Percentiles rank a stretch among this genome's conserved stretches.
Conservation (phyloP, 2,113 vertebrate species). For the Ancistrus triradiatus region DNA sequence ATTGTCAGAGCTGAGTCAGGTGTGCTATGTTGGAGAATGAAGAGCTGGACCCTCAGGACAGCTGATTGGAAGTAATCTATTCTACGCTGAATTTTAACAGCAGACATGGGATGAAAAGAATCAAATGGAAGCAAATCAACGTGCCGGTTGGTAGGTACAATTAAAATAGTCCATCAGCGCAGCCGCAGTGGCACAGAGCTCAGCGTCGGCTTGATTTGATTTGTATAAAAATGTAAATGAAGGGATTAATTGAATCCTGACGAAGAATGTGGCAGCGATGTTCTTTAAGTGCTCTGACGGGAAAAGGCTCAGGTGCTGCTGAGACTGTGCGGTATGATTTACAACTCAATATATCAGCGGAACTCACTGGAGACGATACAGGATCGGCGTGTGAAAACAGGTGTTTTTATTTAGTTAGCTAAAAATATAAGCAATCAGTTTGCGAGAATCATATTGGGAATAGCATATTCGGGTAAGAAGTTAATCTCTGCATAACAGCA, state of each 20-base stretch:
- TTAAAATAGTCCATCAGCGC: constrained; percentile 23
- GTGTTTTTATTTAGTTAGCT: too few relatives aligned
- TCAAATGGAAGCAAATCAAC: constrained; percentile 4
- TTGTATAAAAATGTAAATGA: constrained; percentile 22
- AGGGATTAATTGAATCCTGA: constrained; percentile 28
- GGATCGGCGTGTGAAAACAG: too few relatives aligned
- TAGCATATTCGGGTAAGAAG: too few relatives aligned
- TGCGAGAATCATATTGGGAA: too few relatives aligned
- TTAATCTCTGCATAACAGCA: too few relatives aligned
- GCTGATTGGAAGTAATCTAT: not conserved
- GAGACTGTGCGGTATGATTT: too few relatives aligned
- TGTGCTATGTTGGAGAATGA: not conserved
- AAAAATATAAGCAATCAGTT: too few relatives aligned
- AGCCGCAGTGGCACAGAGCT: not conserved
- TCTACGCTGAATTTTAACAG: constrained; percentile 9
- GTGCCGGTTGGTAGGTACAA: constrained; percentile 1
- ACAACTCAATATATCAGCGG: too few relatives aligned
- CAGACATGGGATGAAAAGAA: constrained; percentile 17
- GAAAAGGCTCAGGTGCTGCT: not conserved
- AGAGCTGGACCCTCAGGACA: not conserved
- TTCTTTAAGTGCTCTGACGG: constrained; percentile 11
- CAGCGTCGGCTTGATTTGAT: constrained; percentile 14
- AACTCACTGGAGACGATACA: too few relatives aligned
- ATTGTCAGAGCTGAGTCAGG: not conserved
- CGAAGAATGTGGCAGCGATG: not conserved